These are phyloP conservation scores for Cecidostiba fungosa DNA, from an alignment of 2,888 invertebrate species.

Conservation along the genomic window DNA sequence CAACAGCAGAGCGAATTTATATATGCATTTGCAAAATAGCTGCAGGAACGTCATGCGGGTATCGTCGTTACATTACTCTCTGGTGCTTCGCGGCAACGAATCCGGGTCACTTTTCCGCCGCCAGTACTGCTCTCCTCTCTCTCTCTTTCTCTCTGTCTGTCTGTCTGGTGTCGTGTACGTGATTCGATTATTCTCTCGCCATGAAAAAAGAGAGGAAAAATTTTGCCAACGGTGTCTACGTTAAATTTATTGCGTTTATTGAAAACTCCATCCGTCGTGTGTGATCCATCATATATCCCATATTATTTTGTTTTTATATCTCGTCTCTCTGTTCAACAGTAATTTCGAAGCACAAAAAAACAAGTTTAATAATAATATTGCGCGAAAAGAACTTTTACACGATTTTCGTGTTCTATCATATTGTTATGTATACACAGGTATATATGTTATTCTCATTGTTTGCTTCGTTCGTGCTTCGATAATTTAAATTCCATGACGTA, in stretches of 20 bases:
- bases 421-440: no score
- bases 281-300: no score
- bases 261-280: not conserved
- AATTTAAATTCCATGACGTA: no score
- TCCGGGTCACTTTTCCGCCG: conserved; percentile 16
- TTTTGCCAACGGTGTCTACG: not conserved
- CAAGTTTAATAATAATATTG: no score
- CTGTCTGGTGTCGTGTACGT: conserved; percentile 16
- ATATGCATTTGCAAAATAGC: conserved; percentile 20
- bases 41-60: conserved; percentile 5
- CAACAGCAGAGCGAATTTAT: not conserved
- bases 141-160: not conserved
- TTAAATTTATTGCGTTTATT: not conserved
- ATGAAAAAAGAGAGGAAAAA: not conserved
- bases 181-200: conserved; percentile 9
- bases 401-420: no score
- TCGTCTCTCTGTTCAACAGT: no score
- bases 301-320: no score
- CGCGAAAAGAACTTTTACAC: no score
- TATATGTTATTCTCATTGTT: no score
- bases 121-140: not conserved
- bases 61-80: conserved; percentile 13
- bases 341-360: no score
- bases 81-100: not conserved
- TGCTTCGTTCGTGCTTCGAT: no score